Evolutionary conservation across 2,888 invertebrate species (phyloP).

Genomic region (Yponomeuta evonymella): DNA sequence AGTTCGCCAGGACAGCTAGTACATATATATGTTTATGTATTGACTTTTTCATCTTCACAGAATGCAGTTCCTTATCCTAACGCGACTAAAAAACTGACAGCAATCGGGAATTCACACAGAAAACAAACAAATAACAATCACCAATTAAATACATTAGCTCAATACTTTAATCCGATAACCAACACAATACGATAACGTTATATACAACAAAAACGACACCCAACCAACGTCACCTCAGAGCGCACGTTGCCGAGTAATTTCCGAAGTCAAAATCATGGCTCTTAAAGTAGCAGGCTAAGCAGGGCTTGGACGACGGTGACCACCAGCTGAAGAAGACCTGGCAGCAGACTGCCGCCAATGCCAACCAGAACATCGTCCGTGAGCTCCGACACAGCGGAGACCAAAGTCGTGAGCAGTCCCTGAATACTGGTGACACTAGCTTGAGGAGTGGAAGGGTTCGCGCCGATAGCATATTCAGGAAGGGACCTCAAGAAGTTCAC

Average conservation of each 20-base stretch:
- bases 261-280: neutral
- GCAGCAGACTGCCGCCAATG: constrained; percentile 57
- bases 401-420: constrained; percentile 46
- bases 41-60: no score
- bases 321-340: constrained; percentile 56
- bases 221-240: neutral
- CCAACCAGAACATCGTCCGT: constrained; percentile 51
- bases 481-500: constrained; percentile 56
- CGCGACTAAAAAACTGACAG: no score
- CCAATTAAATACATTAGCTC: neutral
- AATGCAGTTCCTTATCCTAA: no score
- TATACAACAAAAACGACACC: neutral
- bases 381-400: constrained; percentile 45
- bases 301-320: constrained; percentile 51
- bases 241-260: neutral
- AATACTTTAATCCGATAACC: neutral
- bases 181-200: neutral
- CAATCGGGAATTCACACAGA: no score
- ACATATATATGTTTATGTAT: no score
- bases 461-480: constrained; percentile 60
- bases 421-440: constrained; percentile 44
- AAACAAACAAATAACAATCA: neutral
- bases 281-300: constrained; percentile 44
- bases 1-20: no score
- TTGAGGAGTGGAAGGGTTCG: constrained; percentile 51